Conservation (phyloP, 2,888 invertebrate genomes). For the Coremacera marginata region DNA sequence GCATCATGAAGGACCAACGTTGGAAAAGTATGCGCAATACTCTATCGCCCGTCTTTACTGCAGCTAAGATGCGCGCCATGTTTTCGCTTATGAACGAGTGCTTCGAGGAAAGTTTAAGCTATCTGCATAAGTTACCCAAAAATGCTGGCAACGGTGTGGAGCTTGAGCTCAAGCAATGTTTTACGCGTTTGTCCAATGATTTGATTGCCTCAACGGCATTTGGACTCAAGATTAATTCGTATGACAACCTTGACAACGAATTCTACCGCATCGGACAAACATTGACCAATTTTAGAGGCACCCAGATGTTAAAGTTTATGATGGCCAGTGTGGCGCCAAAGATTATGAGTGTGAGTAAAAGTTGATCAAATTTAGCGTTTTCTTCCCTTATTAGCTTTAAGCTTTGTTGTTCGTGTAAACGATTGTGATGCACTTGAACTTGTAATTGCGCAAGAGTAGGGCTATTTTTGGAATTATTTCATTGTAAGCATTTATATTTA, state of each 20-base stretch:
- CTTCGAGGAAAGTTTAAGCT: slow-evolving; percentile 58
- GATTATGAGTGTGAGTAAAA: slow-evolving; percentile 49
- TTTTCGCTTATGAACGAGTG: slow-evolving; percentile 61
- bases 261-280: slow-evolving; percentile 68
- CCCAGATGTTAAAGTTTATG: slow-evolving; percentile 54
- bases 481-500: too few relatives aligned
- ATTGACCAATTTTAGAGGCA: slow-evolving; percentile 53
- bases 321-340: slow-evolving; percentile 48
- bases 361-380: too few relatives aligned
- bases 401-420: too few relatives aligned
- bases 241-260: slow-evolving; percentile 70
- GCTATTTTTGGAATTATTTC: too few relatives aligned
- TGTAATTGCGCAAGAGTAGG: too few relatives aligned
- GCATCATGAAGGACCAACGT: slow-evolving; percentile 63
- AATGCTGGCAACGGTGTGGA: slow-evolving; percentile 40
- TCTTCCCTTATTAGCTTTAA: too few relatives aligned
- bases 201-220: slow-evolving; percentile 62
- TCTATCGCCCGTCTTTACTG: slow-evolving; percentile 66
- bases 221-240: slow-evolving; percentile 71
- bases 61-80: slow-evolving; percentile 67
- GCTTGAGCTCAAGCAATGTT: slow-evolving; percentile 56
- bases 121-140: slow-evolving; percentile 45
- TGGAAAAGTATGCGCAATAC: slow-evolving; percentile 65
- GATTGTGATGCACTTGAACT: too few relatives aligned
- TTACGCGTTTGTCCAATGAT: slow-evolving; percentile 61